Base-by-base conservation (phyloP, 2,888 invertebrate genomes). In the Amaurobius ferox region DNA sequence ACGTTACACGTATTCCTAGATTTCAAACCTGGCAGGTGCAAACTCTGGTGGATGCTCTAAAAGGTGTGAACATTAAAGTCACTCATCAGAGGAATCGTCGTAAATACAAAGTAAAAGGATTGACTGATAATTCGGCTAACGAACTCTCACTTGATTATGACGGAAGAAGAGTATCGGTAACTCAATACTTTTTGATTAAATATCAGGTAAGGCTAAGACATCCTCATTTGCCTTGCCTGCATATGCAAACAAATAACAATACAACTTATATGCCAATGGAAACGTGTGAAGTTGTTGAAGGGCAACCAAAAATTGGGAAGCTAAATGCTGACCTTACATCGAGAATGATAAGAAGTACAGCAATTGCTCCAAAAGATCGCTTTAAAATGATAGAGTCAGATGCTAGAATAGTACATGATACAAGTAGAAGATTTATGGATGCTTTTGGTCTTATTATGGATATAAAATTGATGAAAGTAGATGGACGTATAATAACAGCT, bases 401-500 rank as follows among this genome's bases (percentile, higher is more conserved):
- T 29, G 76, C 79, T 11, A 28, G 44, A 19, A 23, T 29, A 48
- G 70, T 83, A n/a, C 29, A 71, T 23, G 9, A 68, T 9, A 71
- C 64, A n/a, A 68, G 68, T 40, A 28, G 28, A 39, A 2, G 30
- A 0, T 71, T 66, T 29, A 66, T 74, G 23, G 23, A 40, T 0
- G 86, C 88, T 23, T 88, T 88, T 26, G 72, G 73, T n/a, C 40
- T 88, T 1, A 23, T 71, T 13, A 55, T 88, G 19, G 77, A 86
- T 19, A 5, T 64, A 11, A 62, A 26, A n/a, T 87, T 87, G 16
- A 29, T 86, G 5, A 23, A 62, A 73, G 44, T 88, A 0, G 29
- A 77, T 29, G 88, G 72, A 9, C 26, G 88, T 62, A 76, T 87
- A 1, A 19, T 88, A n/a, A 61, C 23, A 13, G 30, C 79, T 32